Evolutionary conservation across 1,140 invertebrate species (phyloP), one percentile per base, ranked within the genome.

Genomic region (Teleogryllus occipitalis): DNA sequence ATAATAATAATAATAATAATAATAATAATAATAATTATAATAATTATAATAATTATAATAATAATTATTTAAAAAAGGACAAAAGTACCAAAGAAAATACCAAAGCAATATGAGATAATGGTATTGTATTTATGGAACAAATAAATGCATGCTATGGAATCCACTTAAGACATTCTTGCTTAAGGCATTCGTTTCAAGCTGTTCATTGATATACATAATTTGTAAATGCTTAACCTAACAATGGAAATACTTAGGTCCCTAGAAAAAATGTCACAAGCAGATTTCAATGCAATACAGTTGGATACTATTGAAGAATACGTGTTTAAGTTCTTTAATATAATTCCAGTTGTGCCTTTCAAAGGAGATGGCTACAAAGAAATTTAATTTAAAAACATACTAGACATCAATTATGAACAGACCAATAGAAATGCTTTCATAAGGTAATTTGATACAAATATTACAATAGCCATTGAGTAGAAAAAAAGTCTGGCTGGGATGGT

Each of bases 181-280:
- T 10, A 65, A 65, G 54, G 54, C 18, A 65, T 65, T 65, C 54
- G 3, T 65, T 65, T 18, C 10, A 65, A 65, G 54, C 54, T 14
- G 54, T 65, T 65, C 10, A 65, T 14, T 10, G 54, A 3, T 65
- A 65, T 65, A 65, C 18, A 18, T 18, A 65, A 14, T 65, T 10
- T 65, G 10, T 65, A 65, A 65, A 65, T 65, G 54, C 54, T 65
- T 65, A 14, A 18, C 18, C 54, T 65, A 65, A 65, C 18, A 65
- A 65, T 65, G 54, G 54, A 65, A 39, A 65, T 18, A 65, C 18
- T 65, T 10, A 65, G 54, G 18, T 65, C 18, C 54, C 54, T 65
- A 65, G 54, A 65, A 65, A 39, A 65, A 65, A 65, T 65, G 54
- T 65, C 54, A 65, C 54, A 65, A 65, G 54, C 54, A 65, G 54